Evolutionary conservation across 2,888 invertebrate genomes (phyloP), one percentile per base, ranked within the genome.

Genomic region (Liposcelis brunnea): DNA sequence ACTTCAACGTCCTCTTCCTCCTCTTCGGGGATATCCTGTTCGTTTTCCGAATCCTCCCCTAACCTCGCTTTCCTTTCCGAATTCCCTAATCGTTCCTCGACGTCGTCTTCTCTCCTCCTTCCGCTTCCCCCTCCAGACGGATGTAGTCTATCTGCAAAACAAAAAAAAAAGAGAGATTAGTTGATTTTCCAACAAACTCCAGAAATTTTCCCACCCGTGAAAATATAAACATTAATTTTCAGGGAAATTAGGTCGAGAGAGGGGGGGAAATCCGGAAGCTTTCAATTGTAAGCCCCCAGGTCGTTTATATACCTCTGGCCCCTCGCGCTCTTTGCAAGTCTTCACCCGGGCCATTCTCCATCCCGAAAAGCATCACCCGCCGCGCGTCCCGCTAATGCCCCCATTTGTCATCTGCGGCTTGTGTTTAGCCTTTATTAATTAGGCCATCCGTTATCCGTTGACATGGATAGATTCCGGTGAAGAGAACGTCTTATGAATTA

Each of bases 1-100:
- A 77, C 77, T 58, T 77, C 78, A 40, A 74, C 74, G 55, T 77
- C 77, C 54, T 75, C 76, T 51, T 77, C 77, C 32, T 64, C 60
- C 65, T 67, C 40, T 64, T 66, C 42, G 67, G 68, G 2, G 66
- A 68, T 53, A 65, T 68, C 54, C 67, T 67, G 49, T 66, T 58
- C 42, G 67, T 26, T 15, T 44, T 44, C 34, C 31, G 42, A 42
- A 31, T 19, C 40, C 6, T 6, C 45, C 21, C 38, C 11, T 5
- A 14, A 21, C 15, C 38, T 26, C 42, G 15, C 7, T 32, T 16
- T 16, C 32, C 16, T 44, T 33, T 21, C 35, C 34, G 32, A 1
- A 33, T 35, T 34, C 1, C 36, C n/a, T 19, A 14, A 15, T 7
- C 44, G 31, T 19, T 16, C 12, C 18, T 31, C 31, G 42, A 7